Base-by-base conservation (phyloP, 2,797 vertebrate species). In the Sternotherus odoratus region DNA sequence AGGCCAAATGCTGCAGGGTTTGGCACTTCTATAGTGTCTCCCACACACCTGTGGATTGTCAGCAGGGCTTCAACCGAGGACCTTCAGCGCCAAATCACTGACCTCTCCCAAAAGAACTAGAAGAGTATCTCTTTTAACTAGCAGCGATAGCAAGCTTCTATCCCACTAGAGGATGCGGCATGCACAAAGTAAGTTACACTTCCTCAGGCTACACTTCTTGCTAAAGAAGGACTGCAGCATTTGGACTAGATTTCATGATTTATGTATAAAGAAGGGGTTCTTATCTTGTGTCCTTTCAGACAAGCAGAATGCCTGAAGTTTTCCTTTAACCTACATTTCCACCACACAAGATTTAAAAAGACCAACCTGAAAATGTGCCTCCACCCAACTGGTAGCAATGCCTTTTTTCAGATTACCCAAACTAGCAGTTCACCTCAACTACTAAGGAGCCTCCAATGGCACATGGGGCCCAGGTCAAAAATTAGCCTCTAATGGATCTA, bases 171-270 rank as follows among this genome's bases (percentile, higher is more conserved):
- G 49, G 77, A 91, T 86, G 80, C 92, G 66, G 57, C 0, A 2
- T 51, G 90, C 53, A 51, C 82, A 79, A 94, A 95, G 94, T 81
- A 60, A 60, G 24, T 79, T 60, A 88, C 80, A 74, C 51, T 79
- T 91, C 84, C 80, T 91, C 87, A 69, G 88, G 88, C 80, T 94
- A 82, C 94, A 95, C 48, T 91, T 51, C 81, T 92, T 88, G 78
- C 79, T 77, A 66, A 69, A 74, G 81, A 80, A 33, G 83, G n/a
- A 80, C 60, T 69, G 78, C 72, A 89, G 53, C 51, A 93, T 87
- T 74, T 1, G 2, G 81, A 95, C 74, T 56, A 82, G 1, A 0
- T 72, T 88, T 93, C 87, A 90, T 86, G 75, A 96, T 94, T 94
- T 86, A 90, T 96, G 93, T 19, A 66, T 87, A 83, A 60, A 19